A percentile compares a stretch with the other conserved stretches of the same genome.
Evolutionary conservation across 1,140 invertebrate genomes (phyloP).

Genomic region (Uloborus diversus): DNA sequence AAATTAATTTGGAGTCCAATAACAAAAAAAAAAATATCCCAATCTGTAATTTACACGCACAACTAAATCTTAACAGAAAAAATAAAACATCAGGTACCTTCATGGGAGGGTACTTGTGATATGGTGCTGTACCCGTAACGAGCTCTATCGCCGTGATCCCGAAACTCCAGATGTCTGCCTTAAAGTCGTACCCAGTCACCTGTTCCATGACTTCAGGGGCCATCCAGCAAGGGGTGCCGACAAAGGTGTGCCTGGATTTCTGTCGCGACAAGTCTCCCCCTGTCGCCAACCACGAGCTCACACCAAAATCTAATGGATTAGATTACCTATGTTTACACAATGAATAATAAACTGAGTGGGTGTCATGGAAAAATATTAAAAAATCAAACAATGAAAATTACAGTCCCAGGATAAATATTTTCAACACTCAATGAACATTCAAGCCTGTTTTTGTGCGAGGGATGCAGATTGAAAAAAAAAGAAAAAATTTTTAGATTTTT

Average conservation of each 20-base stretch:
- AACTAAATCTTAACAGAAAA: no score
- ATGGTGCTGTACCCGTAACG: slow-evolving; percentile 97
- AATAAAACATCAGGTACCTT: slow-evolving; percentile 72
- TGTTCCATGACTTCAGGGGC: slow-evolving; percentile 99
- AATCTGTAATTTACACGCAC: no score
- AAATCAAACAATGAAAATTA: no score
- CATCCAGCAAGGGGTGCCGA: slow-evolving; percentile 99
- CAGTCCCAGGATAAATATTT: no score
- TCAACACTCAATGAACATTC: no score
- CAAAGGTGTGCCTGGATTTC: slow-evolving; percentile 95
- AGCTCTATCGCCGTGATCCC: slow-evolving; percentile 99
- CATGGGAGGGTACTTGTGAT: slow-evolving; percentile 99
- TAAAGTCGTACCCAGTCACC: slow-evolving; percentile 97
- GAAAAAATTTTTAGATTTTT: no score
- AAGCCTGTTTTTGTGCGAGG: no score
- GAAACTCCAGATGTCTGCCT: slow-evolving; percentile 99
- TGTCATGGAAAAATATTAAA: neutral
- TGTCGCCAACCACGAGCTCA: slow-evolving; percentile 91
- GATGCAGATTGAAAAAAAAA: no score
- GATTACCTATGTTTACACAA: no score
- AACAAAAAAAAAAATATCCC: no score
- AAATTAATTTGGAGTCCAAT: no score
- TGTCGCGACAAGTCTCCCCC: slow-evolving; percentile 91
- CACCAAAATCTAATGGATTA: slow-evolving; percentile 78
- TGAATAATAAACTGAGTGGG: neutral